Percentiles rank a stretch among this genome's conserved stretches.
Evolutionary conservation across 1,140 invertebrate genomes (phyloP).

Genomic region (Anastatus disparis): DNA sequence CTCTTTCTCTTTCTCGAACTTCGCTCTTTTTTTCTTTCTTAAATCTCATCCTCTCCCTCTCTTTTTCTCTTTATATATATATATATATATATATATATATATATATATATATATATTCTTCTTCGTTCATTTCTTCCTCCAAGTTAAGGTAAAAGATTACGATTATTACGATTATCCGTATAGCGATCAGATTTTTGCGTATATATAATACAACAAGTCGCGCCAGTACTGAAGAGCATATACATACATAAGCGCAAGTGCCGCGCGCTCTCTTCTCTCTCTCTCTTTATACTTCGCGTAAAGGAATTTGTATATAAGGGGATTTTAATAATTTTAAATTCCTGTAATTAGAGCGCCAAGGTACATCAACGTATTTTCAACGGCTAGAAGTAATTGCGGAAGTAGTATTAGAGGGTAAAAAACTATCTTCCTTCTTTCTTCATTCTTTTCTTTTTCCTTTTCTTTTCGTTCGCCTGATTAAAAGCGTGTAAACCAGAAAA

Average conservation of each 20-base stretch:
- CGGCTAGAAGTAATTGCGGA: constrained; percentile 15
- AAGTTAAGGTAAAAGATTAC: constrained; percentile 6
- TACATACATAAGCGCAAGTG: no score
- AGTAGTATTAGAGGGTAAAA: background rate
- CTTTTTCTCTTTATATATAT: background rate
- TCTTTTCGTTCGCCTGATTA: no score
- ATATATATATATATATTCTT: background rate
- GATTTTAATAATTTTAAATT: constrained; percentile 29
- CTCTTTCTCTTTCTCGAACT: background rate
- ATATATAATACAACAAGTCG: no score
- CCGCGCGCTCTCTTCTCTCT: background rate
- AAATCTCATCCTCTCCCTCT: background rate
- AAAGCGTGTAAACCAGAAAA: background rate
- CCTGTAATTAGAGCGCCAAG: background rate
- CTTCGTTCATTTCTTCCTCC: constrained; percentile 14
- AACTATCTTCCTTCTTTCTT: no score
- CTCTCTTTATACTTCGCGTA: constrained; percentile 8
- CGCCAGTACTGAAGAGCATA: no score
- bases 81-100: no score
- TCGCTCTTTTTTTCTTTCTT: constrained; percentile 10
- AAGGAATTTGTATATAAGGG: no score
- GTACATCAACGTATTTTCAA: no score
- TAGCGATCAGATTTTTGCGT: constrained; percentile 27
- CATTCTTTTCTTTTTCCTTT: no score
- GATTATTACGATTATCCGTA: constrained; percentile 36